A percentile compares a stretch with the other conserved stretches of the same genome.
phyloP scores from a whole-genome alignment of 2,113 vertebrate genomes.

The Oxyura jamaicensis region DNA sequence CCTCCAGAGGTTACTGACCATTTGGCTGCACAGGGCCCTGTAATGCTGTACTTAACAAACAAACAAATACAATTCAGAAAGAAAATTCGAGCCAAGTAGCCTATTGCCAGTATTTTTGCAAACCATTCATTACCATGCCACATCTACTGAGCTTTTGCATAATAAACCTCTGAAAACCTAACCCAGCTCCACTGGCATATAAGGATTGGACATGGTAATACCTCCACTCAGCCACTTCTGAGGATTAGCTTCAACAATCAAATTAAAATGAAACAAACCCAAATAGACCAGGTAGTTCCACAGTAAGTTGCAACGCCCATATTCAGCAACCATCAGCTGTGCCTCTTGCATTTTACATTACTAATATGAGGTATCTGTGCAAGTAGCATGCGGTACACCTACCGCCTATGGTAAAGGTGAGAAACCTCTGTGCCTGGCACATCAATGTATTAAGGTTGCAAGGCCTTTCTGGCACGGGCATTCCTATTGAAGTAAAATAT shows the following conservation, averaged over 20 bases:
- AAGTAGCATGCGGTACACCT: neutral
- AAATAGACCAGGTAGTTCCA: neutral
- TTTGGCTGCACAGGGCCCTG: neutral
- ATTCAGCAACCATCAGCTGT: neutral
- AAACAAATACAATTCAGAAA: neutral
- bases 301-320: neutral
- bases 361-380: neutral
- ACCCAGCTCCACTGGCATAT: neutral
- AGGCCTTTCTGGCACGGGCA: neutral
- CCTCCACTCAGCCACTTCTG: slow-evolving; percentile 4
- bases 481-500: neutral
- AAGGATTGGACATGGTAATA: neutral
- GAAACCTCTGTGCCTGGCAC: neutral
- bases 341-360: neutral
- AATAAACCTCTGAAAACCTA: slow-evolving; percentile 6
- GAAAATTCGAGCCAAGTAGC: neutral
- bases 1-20: neutral
- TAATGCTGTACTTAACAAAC: neutral
- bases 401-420: neutral
- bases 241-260: slow-evolving; percentile 33
- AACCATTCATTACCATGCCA: neutral
- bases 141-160: neutral
- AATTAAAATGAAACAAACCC: slow-evolving; percentile 41
- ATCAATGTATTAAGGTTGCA: neutral
- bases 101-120: neutral